These are phyloP conservation scores for Mamestra configurata DNA, from an alignment of 1,140 invertebrate species.

Conservation along the genomic window DNA sequence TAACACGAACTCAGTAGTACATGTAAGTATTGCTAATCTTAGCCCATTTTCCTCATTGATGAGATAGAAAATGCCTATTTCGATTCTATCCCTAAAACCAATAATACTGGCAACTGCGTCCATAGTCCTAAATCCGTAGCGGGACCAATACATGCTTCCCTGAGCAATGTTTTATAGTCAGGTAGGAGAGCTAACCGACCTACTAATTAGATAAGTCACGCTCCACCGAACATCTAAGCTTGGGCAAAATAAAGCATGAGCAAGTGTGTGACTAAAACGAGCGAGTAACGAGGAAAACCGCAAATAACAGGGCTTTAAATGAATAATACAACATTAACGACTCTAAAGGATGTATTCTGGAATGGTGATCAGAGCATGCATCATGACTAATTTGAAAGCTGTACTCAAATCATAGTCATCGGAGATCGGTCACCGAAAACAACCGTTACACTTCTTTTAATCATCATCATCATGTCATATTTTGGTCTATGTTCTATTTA, in stretches of 20 bases:
- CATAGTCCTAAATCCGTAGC: slow-evolving; percentile 31
- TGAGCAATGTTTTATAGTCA: slow-evolving; percentile 66
- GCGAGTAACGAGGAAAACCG: slow-evolving; percentile 16
- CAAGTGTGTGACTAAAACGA: slow-evolving; percentile 30
- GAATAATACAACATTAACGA: background rate
- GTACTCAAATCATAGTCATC: too few relatives aligned
- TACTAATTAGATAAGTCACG: slow-evolving; percentile 71
- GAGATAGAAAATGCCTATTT: background rate
- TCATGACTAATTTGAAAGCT: too few relatives aligned
- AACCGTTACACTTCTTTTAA: too few relatives aligned
- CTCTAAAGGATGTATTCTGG: too few relatives aligned
- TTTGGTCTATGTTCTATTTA: too few relatives aligned
- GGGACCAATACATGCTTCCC: slow-evolving; percentile 58
- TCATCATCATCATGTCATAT: too few relatives aligned
- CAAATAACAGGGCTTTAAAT: slow-evolving; percentile 6
- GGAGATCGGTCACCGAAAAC: too few relatives aligned
- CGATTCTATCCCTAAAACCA: background rate
- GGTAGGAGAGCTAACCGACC: slow-evolving; percentile 66
- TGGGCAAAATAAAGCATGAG: slow-evolving; percentile 55
- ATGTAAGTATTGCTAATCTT: too few relatives aligned
- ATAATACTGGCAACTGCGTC: slow-evolving; percentile 16
- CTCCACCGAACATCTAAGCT: slow-evolving; percentile 66
- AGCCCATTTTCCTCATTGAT: background rate
- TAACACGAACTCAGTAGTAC: too few relatives aligned
- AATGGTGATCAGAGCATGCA: too few relatives aligned